These are phyloP conservation scores for Eupsilia transversa DNA, from an alignment of 2,888 invertebrate species.

Conservation along the genomic window DNA sequence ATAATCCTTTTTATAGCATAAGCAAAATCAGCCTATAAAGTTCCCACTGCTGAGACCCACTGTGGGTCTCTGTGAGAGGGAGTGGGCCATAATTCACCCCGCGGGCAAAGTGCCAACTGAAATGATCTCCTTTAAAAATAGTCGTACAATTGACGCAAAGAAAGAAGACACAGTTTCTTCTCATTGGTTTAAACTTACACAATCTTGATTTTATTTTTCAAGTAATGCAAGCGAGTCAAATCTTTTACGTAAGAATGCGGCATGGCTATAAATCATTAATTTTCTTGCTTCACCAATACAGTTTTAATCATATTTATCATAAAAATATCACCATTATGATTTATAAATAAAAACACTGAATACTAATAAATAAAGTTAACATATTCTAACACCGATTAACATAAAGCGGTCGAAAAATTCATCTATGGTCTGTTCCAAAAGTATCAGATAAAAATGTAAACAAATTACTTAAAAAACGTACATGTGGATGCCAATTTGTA, in stretches of 20 bases:
- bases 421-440: neutral
- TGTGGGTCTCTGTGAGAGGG: neutral
- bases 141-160: neutral
- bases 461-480: neutral
- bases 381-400: neutral
- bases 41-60: neutral
- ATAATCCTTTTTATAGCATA: no score
- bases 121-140: neutral
- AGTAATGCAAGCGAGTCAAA: neutral
- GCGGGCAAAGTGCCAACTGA: neutral
- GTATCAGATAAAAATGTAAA: neutral
- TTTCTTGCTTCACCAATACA: neutral
- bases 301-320: slow-evolving; percentile 2
- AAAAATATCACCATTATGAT: neutral
- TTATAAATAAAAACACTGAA: slow-evolving; percentile 17
- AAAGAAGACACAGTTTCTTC: neutral
- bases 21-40: neutral
- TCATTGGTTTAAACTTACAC: neutral
- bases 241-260: slow-evolving; percentile 21
- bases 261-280: neutral
- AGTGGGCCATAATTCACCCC: neutral
- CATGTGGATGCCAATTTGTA: neutral
- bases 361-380: neutral
- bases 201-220: slow-evolving; percentile 1
- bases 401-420: neutral